Percentiles rank a stretch among this genome's conserved stretches.
Conservation (phyloP, 2,888 invertebrate genomes). For the Congeria kusceri region DNA sequence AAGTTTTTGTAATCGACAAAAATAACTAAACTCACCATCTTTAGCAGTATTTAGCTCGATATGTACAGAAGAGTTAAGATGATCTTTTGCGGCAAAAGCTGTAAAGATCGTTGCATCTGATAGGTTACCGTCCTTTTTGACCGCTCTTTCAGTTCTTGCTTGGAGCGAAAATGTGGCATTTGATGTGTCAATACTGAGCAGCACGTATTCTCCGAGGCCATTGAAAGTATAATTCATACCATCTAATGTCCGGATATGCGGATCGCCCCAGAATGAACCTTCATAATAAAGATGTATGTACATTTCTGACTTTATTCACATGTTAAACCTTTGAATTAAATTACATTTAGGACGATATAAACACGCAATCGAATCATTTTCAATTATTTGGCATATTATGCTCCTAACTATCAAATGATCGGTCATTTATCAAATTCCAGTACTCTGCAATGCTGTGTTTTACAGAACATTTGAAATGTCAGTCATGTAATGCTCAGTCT, state of each 20-base stretch:
- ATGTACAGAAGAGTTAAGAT: conserved; percentile 14
- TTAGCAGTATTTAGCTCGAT: conserved; percentile 23
- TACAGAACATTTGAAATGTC: no score
- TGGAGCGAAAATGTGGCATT: conserved; percentile 16
- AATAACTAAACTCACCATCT: conserved; percentile 7
- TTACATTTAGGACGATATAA: background rate
- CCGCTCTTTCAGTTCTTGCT: conserved; percentile 26
- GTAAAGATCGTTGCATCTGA: conserved; percentile 32
- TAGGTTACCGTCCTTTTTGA: conserved; percentile 12
- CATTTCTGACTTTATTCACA: no score
- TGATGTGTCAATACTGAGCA: conserved; percentile 5
- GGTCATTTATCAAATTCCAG: no score
- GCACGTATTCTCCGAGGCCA: conserved; percentile 31
- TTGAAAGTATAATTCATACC: conserved; percentile 25
- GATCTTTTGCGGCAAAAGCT: conserved; percentile 34
- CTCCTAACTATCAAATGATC: no score
- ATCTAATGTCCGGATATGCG: conserved; percentile 32
- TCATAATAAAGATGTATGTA: no score
- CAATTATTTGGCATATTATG: background rate
- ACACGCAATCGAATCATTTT: background rate
- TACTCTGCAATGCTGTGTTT: no score
- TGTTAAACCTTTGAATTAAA: no score
- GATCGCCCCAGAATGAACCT: conserved; percentile 41
- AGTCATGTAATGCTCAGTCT: no score
- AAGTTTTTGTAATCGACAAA: no score